Percentiles rank a stretch among this genome's conserved stretches.
Evolutionary conservation across 1,140 invertebrate species (phyloP).

Genomic region (Habropoda laboriosa): DNA sequence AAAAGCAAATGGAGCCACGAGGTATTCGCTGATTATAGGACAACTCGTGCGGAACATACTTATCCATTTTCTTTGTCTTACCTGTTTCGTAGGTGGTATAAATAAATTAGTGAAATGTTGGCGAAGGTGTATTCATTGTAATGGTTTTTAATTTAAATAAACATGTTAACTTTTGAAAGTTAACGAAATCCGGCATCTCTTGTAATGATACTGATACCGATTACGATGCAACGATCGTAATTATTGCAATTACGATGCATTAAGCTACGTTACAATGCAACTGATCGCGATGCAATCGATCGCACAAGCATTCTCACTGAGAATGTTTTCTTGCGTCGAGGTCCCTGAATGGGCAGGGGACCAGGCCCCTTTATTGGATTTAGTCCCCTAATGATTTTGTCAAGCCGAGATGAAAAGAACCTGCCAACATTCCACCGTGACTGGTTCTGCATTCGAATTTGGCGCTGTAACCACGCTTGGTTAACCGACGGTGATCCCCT

Average conservation of each 20-base stretch:
- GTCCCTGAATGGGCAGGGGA: conserved; percentile 26
- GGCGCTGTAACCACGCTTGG: conserved; percentile 43
- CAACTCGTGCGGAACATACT: too few relatives aligned
- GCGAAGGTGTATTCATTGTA: too few relatives aligned
- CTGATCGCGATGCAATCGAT: conserved; percentile 66
- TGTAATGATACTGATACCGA: conserved; percentile 65
- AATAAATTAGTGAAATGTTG: too few relatives aligned
- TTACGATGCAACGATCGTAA: conserved; percentile 72
- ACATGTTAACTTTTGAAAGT: too few relatives aligned
- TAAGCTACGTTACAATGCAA: too few relatives aligned
- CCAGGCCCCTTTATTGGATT: conserved; percentile 72
- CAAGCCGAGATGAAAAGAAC: conserved; percentile 67
- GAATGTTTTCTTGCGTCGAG: conserved; percentile 72
- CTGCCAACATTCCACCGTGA: conserved; percentile 66
- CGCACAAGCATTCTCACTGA: conserved; percentile 61
- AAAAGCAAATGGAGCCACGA: too few relatives aligned
- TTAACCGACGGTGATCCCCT: conserved; percentile 23
- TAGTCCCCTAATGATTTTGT: conserved; percentile 76
- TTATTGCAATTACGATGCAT: too few relatives aligned
- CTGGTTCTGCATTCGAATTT: conserved; percentile 69
- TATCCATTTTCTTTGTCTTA: too few relatives aligned
- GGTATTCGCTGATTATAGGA: too few relatives aligned
- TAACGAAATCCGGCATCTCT: conserved; percentile 21
- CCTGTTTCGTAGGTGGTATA: too few relatives aligned
- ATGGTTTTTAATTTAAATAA: too few relatives aligned